Conservation (phyloP, 2,113 vertebrate species). For the Amblyopsis rosae region DNA sequence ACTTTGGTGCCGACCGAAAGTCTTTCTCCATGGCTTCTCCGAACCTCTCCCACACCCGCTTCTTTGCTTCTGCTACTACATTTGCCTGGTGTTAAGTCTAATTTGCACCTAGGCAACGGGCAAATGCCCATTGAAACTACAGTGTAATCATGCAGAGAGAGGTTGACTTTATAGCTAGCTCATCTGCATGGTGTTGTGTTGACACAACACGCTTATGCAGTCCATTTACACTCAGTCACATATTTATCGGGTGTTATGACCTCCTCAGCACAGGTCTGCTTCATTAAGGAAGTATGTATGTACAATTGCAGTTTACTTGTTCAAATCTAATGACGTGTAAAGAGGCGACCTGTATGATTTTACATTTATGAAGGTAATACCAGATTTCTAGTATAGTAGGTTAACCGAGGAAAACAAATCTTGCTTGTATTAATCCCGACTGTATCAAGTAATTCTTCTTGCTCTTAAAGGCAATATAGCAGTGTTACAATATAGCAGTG, state of each 20-base stretch:
- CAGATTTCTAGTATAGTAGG: not conserved
- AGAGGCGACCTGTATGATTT: too few species aligned
- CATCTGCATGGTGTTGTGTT: not conserved
- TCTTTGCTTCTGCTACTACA: too few species aligned
- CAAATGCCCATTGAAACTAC: slow-evolving; percentile 3
- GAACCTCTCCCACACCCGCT: too few species aligned
- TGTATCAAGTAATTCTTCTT: not conserved
- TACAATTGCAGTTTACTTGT: too few species aligned
- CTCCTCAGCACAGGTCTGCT: slow-evolving; percentile 2
- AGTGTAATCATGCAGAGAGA: not conserved
- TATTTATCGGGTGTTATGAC: slow-evolving; percentile 20
- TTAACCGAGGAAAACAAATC: not conserved
- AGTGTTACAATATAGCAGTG: too few species aligned
- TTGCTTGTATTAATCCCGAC: not conserved
- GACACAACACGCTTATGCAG: not conserved
- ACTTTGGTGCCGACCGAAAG: too few species aligned
- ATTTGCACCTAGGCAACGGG: slow-evolving; percentile 58
- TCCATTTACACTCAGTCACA: not conserved
- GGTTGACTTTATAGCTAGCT: not conserved
- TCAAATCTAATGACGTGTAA: too few species aligned
- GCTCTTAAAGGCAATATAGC: too few species aligned
- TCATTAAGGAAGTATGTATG: too few species aligned
- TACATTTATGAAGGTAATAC: not conserved
- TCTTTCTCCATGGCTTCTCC: too few species aligned
- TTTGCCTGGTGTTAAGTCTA: slow-evolving; percentile 4